Percentiles rank a stretch among this genome's conserved stretches.
These are phyloP conservation scores for Caenorhabditis latens DNA, from an alignment of 1,140 invertebrate genomes.

Conservation along the genomic window DNA sequence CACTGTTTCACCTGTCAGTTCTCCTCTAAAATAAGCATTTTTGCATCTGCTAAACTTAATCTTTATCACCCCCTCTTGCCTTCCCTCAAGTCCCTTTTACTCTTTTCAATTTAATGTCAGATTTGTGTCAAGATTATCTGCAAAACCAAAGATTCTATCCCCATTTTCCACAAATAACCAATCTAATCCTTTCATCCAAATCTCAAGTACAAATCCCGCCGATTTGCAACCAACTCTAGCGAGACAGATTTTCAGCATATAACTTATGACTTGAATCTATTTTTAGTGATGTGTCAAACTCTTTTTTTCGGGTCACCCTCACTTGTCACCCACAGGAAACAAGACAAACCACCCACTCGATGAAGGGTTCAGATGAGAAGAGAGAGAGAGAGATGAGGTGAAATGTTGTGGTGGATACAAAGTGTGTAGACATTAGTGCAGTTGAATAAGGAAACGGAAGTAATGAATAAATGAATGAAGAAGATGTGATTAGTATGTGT, in stretches of 20 bases:
- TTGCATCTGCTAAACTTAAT: conserved; percentile 25
- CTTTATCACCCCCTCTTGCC: neutral
- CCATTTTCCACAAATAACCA: conserved; percentile 37
- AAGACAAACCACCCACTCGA: neutral
- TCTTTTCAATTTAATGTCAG: neutral
- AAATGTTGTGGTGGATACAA: neutral
- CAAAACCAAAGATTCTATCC: conserved; percentile 1
- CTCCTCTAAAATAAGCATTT: neutral
- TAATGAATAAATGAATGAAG: conserved; percentile 13
- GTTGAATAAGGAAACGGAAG: neutral
- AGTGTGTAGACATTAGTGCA: conserved; percentile 22
- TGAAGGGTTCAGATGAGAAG: neutral
- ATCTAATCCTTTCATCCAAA: neutral
- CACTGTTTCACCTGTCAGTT: neutral
- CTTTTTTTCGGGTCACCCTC: conserved; percentile 37
- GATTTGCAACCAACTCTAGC: neutral
- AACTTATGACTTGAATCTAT: conserved; percentile 9
- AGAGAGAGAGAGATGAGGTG: neutral
- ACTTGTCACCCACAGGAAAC: conserved; percentile 25
- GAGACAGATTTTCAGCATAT: too few relatives aligned
- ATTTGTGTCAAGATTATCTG: neutral
- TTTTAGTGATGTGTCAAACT: conserved; percentile 16
- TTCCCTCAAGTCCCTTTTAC: neutral
- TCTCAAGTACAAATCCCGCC: conserved; percentile 35
- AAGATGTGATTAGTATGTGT: conserved; percentile 28